Evolutionary conservation across 2,797 vertebrate species (phyloP), one percentile per base, ranked within the genome.

Genomic region (Odontamblyopus rebecca): DNA sequence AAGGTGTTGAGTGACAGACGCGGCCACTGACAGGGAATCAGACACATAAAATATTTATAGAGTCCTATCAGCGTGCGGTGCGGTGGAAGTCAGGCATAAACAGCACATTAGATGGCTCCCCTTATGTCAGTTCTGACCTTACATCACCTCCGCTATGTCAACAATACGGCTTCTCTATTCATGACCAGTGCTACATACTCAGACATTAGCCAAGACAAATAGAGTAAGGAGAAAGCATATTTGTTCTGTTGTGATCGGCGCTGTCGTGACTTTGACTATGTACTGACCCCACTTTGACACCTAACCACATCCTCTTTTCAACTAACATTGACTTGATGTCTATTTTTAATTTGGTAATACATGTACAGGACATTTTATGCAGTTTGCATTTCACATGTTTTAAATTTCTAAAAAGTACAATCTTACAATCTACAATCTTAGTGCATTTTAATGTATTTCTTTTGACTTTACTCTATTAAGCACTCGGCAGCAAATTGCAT

Each of bases 41-140:
- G 68, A 54, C 38, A 0, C 75, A 88, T 88, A 16, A 88, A 91
- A 90, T 87, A 87, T 89, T 73, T 41, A 89, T 81, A 50, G 63
- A 77, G 53, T 19, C 51, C 51, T 64, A 74, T 76, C 87, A 85
- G 85, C 83, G 69, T 79, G 85, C 44, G 3, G 56, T 70, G 56
- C 57, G 74, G 68, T 75, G 70, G 48, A 48, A 27, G 67, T 51
- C 70, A 38, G 68, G 41, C 29, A 74, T 70, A 72, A 60, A 78
- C 48, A 53, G 41, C 61, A 68, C 73, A 68, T 77, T 54, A 19
- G 74, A 69, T 85, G 67, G 23, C 54, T 41, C 19, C 77, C 69
- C 71, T 48, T 76, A 56, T 76, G 68, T 62, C 69, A 60, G 4
- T 48, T 35, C 66, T 75, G 67, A 77, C 77, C 65, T 78, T 35